phyloP scores from a whole-genome alignment of 2,888 invertebrate species.

The Heteromyza rotundicornis region DNA sequence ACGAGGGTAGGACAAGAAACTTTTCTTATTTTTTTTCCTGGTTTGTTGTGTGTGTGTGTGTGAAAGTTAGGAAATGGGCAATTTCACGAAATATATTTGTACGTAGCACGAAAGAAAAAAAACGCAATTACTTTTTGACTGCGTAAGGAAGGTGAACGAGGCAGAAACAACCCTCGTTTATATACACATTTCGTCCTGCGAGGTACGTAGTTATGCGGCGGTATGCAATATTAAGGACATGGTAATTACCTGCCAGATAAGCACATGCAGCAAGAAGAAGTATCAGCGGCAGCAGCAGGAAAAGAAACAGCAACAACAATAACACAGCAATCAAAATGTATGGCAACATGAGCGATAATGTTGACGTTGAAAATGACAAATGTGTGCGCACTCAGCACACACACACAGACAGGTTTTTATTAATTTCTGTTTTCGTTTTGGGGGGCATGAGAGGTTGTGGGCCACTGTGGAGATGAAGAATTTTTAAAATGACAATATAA shows the following conservation, averaged over 20 bases:
- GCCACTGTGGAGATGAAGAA: not conserved
- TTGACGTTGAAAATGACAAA: conserved; percentile 16
- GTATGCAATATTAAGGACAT: conserved; percentile 31
- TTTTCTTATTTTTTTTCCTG: not conserved
- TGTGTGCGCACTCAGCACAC: not conserved
- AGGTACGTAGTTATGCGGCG: not conserved
- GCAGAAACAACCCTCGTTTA: conserved; percentile 1
- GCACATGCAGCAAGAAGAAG: conserved; percentile 13
- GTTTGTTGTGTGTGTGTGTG: not conserved
- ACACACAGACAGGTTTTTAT: not conserved
- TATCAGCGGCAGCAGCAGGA: too few relatives aligned
- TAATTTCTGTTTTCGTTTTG: not conserved
- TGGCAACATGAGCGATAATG: conserved; percentile 13
- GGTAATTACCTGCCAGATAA: conserved; percentile 35
- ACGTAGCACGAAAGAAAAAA: not conserved
- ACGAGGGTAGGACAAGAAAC: not conserved
- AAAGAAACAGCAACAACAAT: too few relatives aligned
- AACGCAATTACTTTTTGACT: conserved; percentile 35
- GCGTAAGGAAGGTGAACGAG: conserved; percentile 9
- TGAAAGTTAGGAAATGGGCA: not conserved
- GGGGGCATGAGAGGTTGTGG: not conserved
- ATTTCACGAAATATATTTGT: not conserved
- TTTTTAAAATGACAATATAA: not conserved
- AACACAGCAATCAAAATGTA: conserved; percentile 7
- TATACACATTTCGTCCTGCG: not conserved